phyloP scores from a whole-genome alignment of 2,888 invertebrate species.

The Synanthedon formicaeformis region DNA sequence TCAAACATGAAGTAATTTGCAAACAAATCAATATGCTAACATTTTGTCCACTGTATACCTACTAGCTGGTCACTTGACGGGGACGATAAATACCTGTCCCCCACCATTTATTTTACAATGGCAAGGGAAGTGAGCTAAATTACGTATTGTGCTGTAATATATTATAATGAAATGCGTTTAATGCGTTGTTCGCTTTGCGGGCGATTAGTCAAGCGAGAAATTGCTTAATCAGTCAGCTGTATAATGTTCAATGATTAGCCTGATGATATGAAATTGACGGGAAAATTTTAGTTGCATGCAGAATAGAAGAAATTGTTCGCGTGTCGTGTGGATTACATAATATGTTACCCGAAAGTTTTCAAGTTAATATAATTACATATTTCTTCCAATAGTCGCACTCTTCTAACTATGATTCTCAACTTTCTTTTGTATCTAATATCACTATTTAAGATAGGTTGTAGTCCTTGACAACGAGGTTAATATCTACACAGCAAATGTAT shows the following conservation, averaged over 20 bases:
- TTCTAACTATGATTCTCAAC: too few relatives aligned
- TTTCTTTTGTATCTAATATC: too few relatives aligned
- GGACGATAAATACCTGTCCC: conserved; percentile 35
- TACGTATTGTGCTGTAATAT: conserved; percentile 52
- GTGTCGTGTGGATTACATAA: too few relatives aligned
- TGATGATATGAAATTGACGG: conserved; percentile 51
- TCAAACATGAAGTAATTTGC: not conserved
- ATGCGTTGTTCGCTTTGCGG: conserved; percentile 28
- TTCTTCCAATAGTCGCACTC: too few relatives aligned
- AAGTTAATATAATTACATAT: too few relatives aligned
- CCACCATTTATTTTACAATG: conserved; percentile 8
- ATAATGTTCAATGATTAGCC: conserved; percentile 54
- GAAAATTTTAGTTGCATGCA: conserved; percentile 31
- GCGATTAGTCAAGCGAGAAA: conserved; percentile 51
- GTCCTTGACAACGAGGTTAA: too few relatives aligned
- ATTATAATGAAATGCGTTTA: conserved; percentile 57
- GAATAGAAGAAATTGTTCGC: not conserved
- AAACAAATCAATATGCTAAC: conserved; percentile 2
- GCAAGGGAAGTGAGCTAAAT: conserved; percentile 50
- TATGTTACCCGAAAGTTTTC: too few relatives aligned
- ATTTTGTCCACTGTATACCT: conserved; percentile 4
- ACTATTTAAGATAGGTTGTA: too few relatives aligned
- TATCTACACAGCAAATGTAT: too few relatives aligned
- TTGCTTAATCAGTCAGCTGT: conserved; percentile 65
- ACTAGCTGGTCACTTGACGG: conserved; percentile 21